Evolutionary conservation across 2,113 vertebrate genomes (phyloP).

Genomic region (Guaruba guarouba): DNA sequence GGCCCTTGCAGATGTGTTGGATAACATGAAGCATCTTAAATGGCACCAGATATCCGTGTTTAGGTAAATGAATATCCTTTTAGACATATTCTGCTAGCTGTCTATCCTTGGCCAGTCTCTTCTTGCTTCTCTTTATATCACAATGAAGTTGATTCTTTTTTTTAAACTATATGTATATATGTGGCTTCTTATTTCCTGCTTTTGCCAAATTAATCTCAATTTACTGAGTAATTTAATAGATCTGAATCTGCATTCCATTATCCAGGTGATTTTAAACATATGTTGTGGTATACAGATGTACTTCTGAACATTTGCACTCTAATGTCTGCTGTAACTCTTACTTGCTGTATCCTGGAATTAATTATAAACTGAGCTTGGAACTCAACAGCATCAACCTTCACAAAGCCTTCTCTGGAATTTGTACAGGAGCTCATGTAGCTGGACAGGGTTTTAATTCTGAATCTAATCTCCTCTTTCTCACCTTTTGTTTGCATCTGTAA

Average conservation of each 20-base stretch:
- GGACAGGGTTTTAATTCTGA: background rate
- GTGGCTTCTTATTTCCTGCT: background rate
- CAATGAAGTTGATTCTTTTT: background rate
- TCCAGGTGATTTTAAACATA: background rate
- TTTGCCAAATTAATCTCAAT: background rate
- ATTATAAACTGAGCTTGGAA: background rate
- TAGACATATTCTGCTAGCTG: background rate
- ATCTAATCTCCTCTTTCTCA: background rate
- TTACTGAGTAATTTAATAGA: background rate
- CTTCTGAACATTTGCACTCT: background rate
- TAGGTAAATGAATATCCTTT: background rate
- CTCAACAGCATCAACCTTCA: background rate
- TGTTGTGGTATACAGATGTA: background rate
- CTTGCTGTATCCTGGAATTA: background rate
- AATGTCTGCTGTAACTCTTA: background rate
- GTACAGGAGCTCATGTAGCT: background rate
- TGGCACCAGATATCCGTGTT: background rate
- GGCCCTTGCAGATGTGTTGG: background rate
- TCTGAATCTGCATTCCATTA: background rate
- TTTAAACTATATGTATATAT: background rate
- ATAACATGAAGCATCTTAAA: background rate
- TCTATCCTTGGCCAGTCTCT: background rate
- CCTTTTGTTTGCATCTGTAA: background rate
- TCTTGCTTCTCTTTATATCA: background rate
- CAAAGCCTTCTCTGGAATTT: background rate